Evolutionary conservation across 2,888 invertebrate species (phyloP), one percentile per base, ranked within the genome.

Genomic region (Drosophila recens): DNA sequence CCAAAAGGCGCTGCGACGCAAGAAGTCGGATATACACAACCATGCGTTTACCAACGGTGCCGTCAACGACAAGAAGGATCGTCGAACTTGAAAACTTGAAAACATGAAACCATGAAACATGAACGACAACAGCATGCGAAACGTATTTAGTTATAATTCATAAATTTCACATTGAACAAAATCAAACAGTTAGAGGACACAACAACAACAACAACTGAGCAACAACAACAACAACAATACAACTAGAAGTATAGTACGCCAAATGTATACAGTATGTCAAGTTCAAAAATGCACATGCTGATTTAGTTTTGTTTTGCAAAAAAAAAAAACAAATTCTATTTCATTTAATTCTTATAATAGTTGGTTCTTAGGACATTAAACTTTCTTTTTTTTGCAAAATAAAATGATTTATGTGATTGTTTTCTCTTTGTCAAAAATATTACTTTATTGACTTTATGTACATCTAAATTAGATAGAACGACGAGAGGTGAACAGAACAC

Each of bases 1-100:
- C 84, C 98, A 99, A 93, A 99, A 98, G 93, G 97, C 97, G 36
- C 94, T 99, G 70, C 93, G 95, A 75, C 93, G 92, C 79, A 92
- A 90, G 63, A 78, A 72, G 40, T 15, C 80, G 0, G 78, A 73
- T 65, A 5, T 48, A 51, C 70, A 71, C 33, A 77, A 63, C 66
- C 77, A 83, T 63, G 62, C 78, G 20, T 78, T 85, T 34, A 89
- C 80, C 58, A 91, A 90, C 67, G 88, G 90, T 61, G 69, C 80
- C 49, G 88, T 80, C 30, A 88, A 82, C 36, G 91, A 91, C 30
- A 91, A 90, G 61, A 90, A 91, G 72, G 87, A 90, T 64, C 82
- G 80, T 17, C 68, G 80, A 8, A 73, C 82, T 49, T 75, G n/a
- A n/a, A n/a, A n/a, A n/a, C n/a, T n/a, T n/a, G 75, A 80, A 61